Evolutionary conservation across 2,113 vertebrate genomes (phyloP).

Genomic region (Motacilla tschutschensis): DNA sequence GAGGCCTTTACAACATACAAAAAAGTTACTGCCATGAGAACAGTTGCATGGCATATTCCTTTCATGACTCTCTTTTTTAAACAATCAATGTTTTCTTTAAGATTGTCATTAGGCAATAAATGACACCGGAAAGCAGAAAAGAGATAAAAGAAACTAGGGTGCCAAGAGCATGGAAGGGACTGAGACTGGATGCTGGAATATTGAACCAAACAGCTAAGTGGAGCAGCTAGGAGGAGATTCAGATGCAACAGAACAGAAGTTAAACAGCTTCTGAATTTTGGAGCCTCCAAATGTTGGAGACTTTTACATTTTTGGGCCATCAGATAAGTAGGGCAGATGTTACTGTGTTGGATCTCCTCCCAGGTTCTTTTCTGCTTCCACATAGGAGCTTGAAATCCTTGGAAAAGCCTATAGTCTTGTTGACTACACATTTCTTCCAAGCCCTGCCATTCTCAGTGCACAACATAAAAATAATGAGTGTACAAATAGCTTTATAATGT

Average conservation of each 20-base stretch:
- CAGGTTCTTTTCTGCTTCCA: background rate
- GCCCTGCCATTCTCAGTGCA: background rate
- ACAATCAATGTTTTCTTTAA: background rate
- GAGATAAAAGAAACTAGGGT: background rate
- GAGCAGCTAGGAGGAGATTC: background rate
- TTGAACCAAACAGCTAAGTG: background rate
- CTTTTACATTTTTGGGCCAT: background rate
- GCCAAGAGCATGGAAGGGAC: background rate
- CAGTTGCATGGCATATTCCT: background rate
- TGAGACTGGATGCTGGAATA: background rate
- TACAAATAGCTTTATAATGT: background rate
- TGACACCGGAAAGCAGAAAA: background rate
- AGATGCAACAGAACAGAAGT: background rate
- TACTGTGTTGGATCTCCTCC: background rate
- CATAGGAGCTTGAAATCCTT: background rate
- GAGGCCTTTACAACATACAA: background rate
- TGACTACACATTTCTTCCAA: background rate
- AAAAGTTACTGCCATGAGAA: background rate
- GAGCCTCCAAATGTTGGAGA: background rate
- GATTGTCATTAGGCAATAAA: background rate
- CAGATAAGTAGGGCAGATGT: background rate
- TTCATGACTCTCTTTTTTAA: background rate
- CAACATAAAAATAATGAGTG: background rate
- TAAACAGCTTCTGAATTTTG: background rate
- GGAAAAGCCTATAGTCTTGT: background rate